Evolutionary conservation across 2,888 invertebrate species (phyloP), one percentile per base, ranked within the genome.

Genomic region (Heteromurus nitidus): DNA sequence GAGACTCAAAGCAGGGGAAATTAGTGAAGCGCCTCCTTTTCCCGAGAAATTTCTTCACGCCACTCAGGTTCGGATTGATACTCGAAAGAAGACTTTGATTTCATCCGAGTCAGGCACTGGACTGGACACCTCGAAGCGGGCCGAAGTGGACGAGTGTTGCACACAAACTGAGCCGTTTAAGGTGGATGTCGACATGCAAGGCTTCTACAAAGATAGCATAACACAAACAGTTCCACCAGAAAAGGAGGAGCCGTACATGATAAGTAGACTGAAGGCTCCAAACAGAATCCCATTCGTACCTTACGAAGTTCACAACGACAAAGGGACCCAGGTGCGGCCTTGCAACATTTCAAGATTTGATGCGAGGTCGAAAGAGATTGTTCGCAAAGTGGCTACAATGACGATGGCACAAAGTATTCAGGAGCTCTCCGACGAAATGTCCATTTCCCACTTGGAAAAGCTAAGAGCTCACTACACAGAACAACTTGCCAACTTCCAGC

Each of bases 101-200:
- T n/a, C n/a, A n/a, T n/a, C 53, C 0, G 42, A 62, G 2, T 74
- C 76, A 1, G 18, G 30, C 0, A 26, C 67, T 1, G 26, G 28
- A 1, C 20, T 68, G 26, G 58, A 44, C n/a, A 11, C n/a, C 55
- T 16, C 22, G 3, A 47, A 30, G 47, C 55, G 36, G 24, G 30
- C n/a, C 2, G 20, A 30, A 3, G 13, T 18, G 11, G 68, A 67
- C 16, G 68, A 68, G 13, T 18, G 30, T 1, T 58, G 26, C 20
- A 30, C 76, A 1, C 76, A 76, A 47, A 76, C 76, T 2, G 76
- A 76, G 24, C 67, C 68, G 3, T 67, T 68, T n/a, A 58, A 36
- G 18, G 20, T 76, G 58, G 76, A 76, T 44, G n/a, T 68, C 18
- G 76, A 76, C 68, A 18, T 22, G 44, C 44, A 68, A n/a, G 68